These are phyloP conservation scores for Ictidomys tridecemlineatus DNA, from an alignment of 2,113 vertebrate species.

Conservation along the genomic window DNA sequence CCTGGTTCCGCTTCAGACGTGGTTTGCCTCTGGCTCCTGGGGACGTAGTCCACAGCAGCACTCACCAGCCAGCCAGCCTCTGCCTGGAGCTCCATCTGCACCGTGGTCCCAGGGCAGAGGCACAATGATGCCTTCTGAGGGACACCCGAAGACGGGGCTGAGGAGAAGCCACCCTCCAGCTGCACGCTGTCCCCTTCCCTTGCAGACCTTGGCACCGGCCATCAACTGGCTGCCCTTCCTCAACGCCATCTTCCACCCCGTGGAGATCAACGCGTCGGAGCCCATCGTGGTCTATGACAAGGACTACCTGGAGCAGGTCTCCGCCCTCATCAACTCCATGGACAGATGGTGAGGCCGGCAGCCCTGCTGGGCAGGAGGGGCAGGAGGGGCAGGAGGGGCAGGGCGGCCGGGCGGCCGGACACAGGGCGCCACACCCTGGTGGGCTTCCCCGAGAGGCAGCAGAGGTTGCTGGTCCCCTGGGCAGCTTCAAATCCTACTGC, in stretches of 20 bases:
- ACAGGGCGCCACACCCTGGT: fast-evolving
- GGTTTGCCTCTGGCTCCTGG: background rate
- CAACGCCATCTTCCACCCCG: conserved; percentile 92
- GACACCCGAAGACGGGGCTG: fast-evolving
- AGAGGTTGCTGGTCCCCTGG: background rate
- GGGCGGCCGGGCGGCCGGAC: fast-evolving
- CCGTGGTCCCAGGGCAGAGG: too few species aligned
- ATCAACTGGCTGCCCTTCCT: conserved; percentile 97
- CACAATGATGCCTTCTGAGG: fast-evolving
- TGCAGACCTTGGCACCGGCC: conserved; percentile 92
- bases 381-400: background rate
- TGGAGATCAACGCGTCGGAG: conserved; percentile 94
- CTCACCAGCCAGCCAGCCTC: background rate
- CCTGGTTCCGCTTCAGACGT: too few species aligned
- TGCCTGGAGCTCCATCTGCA: fast-evolving
- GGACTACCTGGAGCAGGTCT: conserved; percentile 95
- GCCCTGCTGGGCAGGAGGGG: background rate
- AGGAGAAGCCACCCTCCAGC: background rate
- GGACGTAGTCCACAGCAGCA: fast-evolving
- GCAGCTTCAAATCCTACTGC: background rate
- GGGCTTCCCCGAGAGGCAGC: background rate
- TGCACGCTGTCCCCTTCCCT: background rate
- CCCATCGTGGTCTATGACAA: conserved; percentile 96
- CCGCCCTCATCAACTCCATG: conserved; percentile 92
- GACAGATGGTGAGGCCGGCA: conserved; percentile 91